Evolutionary conservation across 2,113 vertebrate species (phyloP).

Genomic region (Gambusia holbrooki): DNA sequence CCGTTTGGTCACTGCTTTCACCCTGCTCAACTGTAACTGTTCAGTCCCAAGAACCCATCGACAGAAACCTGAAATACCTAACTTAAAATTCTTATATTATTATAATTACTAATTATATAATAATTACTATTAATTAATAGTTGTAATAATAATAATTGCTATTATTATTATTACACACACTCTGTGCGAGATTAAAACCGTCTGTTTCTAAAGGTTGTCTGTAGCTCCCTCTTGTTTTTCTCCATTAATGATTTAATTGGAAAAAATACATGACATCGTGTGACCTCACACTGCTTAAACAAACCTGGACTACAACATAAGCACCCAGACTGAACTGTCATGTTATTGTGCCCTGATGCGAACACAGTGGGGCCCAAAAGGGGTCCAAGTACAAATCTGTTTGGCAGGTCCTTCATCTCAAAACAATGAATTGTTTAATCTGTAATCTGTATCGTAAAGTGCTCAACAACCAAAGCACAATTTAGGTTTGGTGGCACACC

Average conservation of each 20-base stretch:
- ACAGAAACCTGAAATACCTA: no score
- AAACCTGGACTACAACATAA: neutral
- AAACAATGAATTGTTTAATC: conserved; percentile 14
- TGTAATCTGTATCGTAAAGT: conserved; percentile 26
- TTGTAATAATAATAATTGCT: no score
- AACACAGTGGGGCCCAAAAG: neutral
- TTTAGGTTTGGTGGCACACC: neutral
- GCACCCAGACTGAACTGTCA: conserved; percentile 8
- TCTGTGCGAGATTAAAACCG: no score
- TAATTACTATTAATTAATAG: no score
- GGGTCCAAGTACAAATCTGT: conserved; percentile 27
- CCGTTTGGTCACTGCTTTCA: conserved; percentile 39
- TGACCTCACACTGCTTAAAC: conserved; percentile 8
- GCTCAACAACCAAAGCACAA: neutral
- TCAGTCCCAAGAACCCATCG: neutral
- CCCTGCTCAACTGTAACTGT: neutral
- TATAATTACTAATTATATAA: no score
- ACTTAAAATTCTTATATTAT: no score
- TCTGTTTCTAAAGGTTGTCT: neutral
- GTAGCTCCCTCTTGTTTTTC: neutral
- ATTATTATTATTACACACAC: no score
- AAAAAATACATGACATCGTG: neutral
- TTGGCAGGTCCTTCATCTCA: conserved; percentile 3
- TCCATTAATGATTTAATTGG: conserved; percentile 40
- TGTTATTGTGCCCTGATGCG: conserved; percentile 9